phyloP scores from a whole-genome alignment of 2,113 vertebrate genomes.

The Boleophthalmus pectinirostris region DNA sequence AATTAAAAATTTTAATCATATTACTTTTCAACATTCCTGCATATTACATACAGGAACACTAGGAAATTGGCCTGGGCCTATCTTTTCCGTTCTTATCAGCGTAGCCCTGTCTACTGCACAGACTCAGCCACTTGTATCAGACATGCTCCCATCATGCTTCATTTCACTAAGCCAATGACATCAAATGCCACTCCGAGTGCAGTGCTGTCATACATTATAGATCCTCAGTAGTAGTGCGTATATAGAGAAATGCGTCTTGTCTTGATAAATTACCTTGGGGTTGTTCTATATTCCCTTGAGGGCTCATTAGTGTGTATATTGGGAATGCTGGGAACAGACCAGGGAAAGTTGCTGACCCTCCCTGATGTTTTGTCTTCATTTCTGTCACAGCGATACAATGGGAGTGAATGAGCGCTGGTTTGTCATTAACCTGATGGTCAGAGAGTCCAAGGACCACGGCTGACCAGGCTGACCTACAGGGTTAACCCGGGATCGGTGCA shows the following conservation, averaged over 20 bases:
- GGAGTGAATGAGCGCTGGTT: conserved; percentile 46
- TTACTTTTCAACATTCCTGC: background rate
- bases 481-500: conserved; percentile 59
- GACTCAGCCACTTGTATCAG: conserved; percentile 21
- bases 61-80: conserved; percentile 2
- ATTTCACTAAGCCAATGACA: conserved; percentile 36
- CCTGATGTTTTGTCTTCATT: conserved; percentile 62
- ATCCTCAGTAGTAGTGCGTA: conserved; percentile 29
- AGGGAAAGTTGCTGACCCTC: conserved; percentile 61
- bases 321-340: conserved; percentile 57
- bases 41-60: background rate
- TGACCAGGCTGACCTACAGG: conserved; percentile 47
- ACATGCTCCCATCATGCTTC: conserved; percentile 18
- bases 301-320: conserved; percentile 69
- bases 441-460: conserved; percentile 43
- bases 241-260: conserved; percentile 50
- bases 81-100: conserved; percentile 7
- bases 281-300: conserved; percentile 41
- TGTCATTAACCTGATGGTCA: conserved; percentile 64
- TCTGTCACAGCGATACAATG: conserved; percentile 56
- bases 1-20: too few species aligned
- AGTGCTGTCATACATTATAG: conserved; percentile 47
- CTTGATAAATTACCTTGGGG: conserved; percentile 56
- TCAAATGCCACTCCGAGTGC: conserved; percentile 35
- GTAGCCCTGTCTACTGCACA: conserved; percentile 3